Base-by-base conservation (phyloP, 1,140 invertebrate species). In the Colletes gigas region DNA sequence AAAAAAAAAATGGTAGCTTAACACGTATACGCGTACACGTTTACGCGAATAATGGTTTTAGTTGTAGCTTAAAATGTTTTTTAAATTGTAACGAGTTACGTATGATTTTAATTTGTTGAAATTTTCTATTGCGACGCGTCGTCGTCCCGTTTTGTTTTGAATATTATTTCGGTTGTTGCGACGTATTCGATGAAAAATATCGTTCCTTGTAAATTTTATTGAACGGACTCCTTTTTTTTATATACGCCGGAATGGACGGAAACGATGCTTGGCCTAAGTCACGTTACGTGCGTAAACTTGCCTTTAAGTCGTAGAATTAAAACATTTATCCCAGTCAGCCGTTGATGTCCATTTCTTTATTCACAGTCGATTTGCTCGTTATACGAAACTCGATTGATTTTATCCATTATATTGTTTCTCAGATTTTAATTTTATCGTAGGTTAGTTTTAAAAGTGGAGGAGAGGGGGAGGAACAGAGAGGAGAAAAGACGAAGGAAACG, bases 221-320 rank as follows among this genome's bases (percentile, higher is more conserved):
- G 14, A n/a, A 57, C 50, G 54, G 9, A 78, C 66, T 73, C 81
- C 68, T 73, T 70, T 55, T 55, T 76, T 82, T 76, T 82, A 70
- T 77, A 70, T 75, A 77, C 50, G 44, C 57, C 63, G 76, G 82
- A 41, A 68, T 83, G 81, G 68, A 83, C 69, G 72, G 71, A 85
- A 79, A 82, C 75, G 67, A 83, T 52, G 59, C 67, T 83, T 72
- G 84, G 84, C 83, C 83, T 86, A 86, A 79, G 84, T 85, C 84
- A 85, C 70, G 70, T 82, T 75, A 77, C 74, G 78, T 71, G 82
- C 60, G 72, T 50, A 82, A 78, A 82, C 83, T 85, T 85, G 83
- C 83, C 84, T 84, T 82, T 81, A 82, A 85, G 69, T 85, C 73
- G 30, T 78, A 85, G 73, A 55, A 41, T 73, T 57, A 73, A 30